Percentiles rank a stretch among this genome's conserved stretches.
phyloP scores from a whole-genome alignment of 2,888 invertebrate genomes.

The Ornithoptera priamus region DNA sequence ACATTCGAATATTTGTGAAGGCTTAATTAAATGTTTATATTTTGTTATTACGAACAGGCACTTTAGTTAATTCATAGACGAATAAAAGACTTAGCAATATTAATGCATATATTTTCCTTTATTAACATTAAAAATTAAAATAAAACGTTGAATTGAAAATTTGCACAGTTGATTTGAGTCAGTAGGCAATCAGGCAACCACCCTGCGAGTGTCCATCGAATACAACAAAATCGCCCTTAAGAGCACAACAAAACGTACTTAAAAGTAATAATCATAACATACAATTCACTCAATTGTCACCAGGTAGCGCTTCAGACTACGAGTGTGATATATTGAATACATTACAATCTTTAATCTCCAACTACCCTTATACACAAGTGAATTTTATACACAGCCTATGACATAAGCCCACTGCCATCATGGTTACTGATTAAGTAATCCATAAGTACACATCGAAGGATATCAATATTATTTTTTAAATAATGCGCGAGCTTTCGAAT shows the following conservation, averaged over 20 bases:
- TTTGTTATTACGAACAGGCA: no score
- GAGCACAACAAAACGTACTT: slow-evolving; percentile 60
- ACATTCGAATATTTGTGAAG: no score
- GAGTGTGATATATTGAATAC: slow-evolving; percentile 45
- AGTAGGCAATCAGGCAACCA: slow-evolving; percentile 52
- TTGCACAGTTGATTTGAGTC: slow-evolving; percentile 69
- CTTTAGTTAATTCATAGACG: neutral
- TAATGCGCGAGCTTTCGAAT: slow-evolving; percentile 8
- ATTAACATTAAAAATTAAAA: slow-evolving; percentile 71
- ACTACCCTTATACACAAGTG: slow-evolving; percentile 60
- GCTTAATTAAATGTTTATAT: no score
- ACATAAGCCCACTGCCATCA: slow-evolving; percentile 63
- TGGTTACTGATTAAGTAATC: no score
- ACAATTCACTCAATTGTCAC: slow-evolving; percentile 51
- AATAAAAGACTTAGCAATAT: slow-evolving; percentile 48
- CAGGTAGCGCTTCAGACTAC: slow-evolving; percentile 46
- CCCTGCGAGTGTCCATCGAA: slow-evolving; percentile 52
- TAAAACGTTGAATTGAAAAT: slow-evolving; percentile 67
- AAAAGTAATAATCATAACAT: slow-evolving; percentile 42
- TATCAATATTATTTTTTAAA: neutral
- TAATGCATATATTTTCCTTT: slow-evolving; percentile 76
- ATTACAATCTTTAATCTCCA: slow-evolving; percentile 59
- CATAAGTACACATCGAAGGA: no score
- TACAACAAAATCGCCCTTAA: slow-evolving; percentile 56
- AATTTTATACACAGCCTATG: slow-evolving; percentile 73